A percentile compares a stretch with the other conserved stretches of the same genome.
Evolutionary conservation across 1,140 invertebrate species (phyloP).

Genomic region (Centruroides sculpturatus): DNA sequence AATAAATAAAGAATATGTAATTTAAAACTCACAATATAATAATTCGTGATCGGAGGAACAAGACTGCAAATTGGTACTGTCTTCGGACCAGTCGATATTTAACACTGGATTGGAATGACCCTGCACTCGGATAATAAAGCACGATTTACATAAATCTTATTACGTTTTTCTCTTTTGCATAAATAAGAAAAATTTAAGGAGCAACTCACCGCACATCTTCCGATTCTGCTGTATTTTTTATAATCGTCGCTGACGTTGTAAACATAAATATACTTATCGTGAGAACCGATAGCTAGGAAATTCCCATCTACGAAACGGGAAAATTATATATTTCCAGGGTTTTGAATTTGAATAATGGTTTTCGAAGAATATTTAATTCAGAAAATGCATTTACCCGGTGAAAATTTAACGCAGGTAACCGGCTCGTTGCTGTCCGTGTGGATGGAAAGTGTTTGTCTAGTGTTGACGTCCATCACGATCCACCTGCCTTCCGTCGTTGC

Average conservation of each 20-base stretch:
- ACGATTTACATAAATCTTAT: no score
- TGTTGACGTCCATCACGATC: slow-evolving; percentile 72
- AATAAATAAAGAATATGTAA: no score
- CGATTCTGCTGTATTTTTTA: slow-evolving; percentile 61
- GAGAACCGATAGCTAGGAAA: slow-evolving; percentile 66
- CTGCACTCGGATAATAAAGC: no score
- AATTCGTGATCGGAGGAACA: no score
- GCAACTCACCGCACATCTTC: slow-evolving; percentile 63
- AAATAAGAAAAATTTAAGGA: background rate
- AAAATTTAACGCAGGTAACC: slow-evolving; percentile 45
- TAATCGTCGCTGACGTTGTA: slow-evolving; percentile 68
- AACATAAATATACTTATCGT: slow-evolving; percentile 82
- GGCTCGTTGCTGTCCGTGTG: slow-evolving; percentile 63
- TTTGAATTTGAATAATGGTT: no score
- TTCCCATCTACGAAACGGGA: slow-evolving; percentile 48
- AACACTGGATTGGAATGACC: no score
- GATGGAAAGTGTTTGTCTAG: slow-evolving; percentile 56
- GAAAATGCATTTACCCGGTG: slow-evolving; percentile 26
- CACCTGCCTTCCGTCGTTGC: slow-evolving; percentile 66
- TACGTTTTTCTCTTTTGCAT: no score
- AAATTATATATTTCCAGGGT: no score
- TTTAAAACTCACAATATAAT: no score
- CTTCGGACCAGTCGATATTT: no score
- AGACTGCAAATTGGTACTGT: no score
- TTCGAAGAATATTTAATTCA: no score